phyloP scores from a whole-genome alignment of 2,888 invertebrate species.

The Boloria euphrosyne region DNA sequence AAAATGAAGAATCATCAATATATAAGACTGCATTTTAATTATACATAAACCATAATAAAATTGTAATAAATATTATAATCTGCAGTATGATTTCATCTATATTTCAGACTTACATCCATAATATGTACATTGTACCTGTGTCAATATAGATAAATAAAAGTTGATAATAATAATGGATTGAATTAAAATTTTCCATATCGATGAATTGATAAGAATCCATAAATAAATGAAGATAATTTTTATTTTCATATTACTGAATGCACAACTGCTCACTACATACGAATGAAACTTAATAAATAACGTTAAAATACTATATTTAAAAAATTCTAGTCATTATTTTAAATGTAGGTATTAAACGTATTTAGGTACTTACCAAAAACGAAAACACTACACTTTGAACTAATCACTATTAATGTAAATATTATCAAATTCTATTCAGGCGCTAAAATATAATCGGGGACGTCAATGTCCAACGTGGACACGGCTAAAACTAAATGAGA shows the following conservation, averaged over 20 bases:
- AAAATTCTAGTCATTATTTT: not conserved
- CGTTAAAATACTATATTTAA: not conserved
- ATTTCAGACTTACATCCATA: too few relatives aligned
- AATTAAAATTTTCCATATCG: not conserved
- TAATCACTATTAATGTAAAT: conserved; percentile 10
- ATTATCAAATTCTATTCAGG: conserved; percentile 6
- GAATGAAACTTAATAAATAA: not conserved
- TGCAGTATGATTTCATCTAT: too few relatives aligned
- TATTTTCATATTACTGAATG: not conserved
- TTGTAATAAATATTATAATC: too few relatives aligned
- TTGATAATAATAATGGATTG: not conserved
- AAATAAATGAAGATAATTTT: not conserved
- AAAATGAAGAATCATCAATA: too few relatives aligned
- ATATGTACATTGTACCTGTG: too few relatives aligned
- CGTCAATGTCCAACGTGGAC: conserved; percentile 62
- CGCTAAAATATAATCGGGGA: conserved; percentile 40
- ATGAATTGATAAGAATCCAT: not conserved
- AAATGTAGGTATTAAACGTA: not conserved
- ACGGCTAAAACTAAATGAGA: conserved; percentile 67
- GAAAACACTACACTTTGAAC: conserved; percentile 5
- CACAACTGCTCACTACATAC: too few relatives aligned
- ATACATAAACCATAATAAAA: too few relatives aligned
- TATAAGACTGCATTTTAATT: too few relatives aligned
- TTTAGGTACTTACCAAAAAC: not conserved
- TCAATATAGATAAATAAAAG: too few relatives aligned